phyloP scores from a whole-genome alignment of 2,888 invertebrate genomes.

The Philhelius pedissequus region DNA sequence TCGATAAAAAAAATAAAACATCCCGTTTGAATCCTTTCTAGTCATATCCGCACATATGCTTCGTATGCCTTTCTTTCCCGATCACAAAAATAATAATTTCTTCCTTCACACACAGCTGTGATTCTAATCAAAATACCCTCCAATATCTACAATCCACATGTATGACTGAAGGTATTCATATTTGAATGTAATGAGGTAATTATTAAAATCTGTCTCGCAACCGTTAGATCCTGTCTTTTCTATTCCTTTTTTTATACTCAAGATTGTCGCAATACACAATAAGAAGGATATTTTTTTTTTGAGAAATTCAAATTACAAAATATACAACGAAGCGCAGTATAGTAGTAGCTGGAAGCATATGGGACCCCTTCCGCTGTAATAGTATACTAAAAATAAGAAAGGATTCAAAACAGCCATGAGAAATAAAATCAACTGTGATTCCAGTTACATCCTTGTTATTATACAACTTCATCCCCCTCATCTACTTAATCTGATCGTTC shows the following conservation, averaged over 20 bases:
- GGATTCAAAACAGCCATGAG: slow-evolving; percentile 52
- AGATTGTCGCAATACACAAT: slow-evolving; percentile 42
- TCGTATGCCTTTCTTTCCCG: background rate
- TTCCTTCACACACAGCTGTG: slow-evolving; percentile 59
- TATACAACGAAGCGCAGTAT: slow-evolving; percentile 23
- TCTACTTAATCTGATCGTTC: slow-evolving; percentile 29
- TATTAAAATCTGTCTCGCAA: slow-evolving; percentile 68
- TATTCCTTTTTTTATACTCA: background rate
- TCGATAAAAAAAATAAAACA: background rate
- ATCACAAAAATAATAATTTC: slow-evolving; percentile 21
- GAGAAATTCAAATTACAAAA: slow-evolving; percentile 61
- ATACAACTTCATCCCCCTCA: slow-evolving; percentile 44
- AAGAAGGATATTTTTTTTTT: slow-evolving; percentile 9
- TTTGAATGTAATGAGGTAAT: slow-evolving; percentile 59
- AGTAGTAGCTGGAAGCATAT: background rate
- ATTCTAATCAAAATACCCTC: slow-evolving; percentile 51
- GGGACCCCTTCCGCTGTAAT: slow-evolving; percentile 10
- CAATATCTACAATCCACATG: background rate
- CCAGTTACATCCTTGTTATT: slow-evolving; percentile 48
- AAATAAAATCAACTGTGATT: slow-evolving; percentile 63
- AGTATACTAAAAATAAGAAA: background rate
- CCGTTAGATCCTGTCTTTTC: slow-evolving; percentile 63
- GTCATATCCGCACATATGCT: slow-evolving; percentile 61
- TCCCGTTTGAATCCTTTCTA: slow-evolving; percentile 56
- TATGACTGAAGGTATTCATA: background rate